Evolutionary conservation across 2,113 vertebrate species (phyloP).

Genomic region (Crocuta crocuta): DNA sequence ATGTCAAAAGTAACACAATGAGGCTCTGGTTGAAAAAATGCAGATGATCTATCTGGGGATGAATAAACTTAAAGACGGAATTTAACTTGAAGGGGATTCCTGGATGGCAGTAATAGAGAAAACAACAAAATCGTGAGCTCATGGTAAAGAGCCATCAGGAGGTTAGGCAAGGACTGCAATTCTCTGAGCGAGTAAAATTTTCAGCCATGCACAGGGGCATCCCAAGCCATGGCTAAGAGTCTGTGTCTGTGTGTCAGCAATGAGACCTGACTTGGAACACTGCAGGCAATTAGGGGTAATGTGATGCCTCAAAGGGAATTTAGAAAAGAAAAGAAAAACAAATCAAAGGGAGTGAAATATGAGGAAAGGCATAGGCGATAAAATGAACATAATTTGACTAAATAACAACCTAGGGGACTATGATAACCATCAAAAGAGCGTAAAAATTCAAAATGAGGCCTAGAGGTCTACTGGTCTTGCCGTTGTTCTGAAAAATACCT

Average conservation of each 20-base stretch:
- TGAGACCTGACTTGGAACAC: slow-evolving; percentile 63
- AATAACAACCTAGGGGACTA: slow-evolving; percentile 79
- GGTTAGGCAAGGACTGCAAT: not conserved
- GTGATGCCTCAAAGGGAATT: slow-evolving; percentile 76
- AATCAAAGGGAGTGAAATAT: slow-evolving; percentile 77
- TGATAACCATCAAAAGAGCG: slow-evolving; percentile 71
- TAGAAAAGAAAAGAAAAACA: slow-evolving; percentile 79
- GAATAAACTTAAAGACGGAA: slow-evolving; percentile 71
- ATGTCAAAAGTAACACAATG: slow-evolving; percentile 73
- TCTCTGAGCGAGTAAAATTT: not conserved
- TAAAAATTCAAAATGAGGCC: slow-evolving; percentile 75
- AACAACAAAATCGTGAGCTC: not conserved
- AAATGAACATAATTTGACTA: slow-evolving; percentile 83
- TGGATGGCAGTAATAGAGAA: slow-evolving; percentile 40
- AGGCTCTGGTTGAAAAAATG: slow-evolving; percentile 60
- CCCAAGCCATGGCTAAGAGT: not conserved
- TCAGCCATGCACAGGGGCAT: slow-evolving; percentile 24
- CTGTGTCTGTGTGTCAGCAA: slow-evolving; percentile 57
- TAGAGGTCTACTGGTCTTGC: slow-evolving; percentile 65
- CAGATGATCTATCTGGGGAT: slow-evolving; percentile 68
- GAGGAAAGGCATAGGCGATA: slow-evolving; percentile 74
- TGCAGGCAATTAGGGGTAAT: slow-evolving; percentile 78
- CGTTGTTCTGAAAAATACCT: slow-evolving; percentile 32
- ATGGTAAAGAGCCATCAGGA: not conserved
- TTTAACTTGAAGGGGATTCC: slow-evolving; percentile 69